Evolutionary conservation across 2,888 invertebrate genomes (phyloP).

Genomic region (Lampropteryx suffumata): DNA sequence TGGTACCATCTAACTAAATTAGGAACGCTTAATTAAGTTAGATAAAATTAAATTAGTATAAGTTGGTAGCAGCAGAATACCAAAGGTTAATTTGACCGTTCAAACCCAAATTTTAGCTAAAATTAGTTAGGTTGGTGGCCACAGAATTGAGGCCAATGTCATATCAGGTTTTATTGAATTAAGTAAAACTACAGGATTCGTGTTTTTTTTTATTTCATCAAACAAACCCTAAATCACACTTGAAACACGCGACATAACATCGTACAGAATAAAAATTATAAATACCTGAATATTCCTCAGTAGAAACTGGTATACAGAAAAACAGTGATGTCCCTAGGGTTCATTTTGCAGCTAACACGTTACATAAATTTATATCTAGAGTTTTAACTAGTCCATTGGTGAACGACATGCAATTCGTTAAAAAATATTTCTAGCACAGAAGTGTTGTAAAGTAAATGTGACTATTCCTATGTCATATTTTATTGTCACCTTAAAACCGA

Average conservation of each 20-base stretch:
- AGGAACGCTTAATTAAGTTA: too few relatives aligned
- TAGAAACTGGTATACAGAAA: slow-evolving; percentile 71
- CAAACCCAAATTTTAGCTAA: too few relatives aligned
- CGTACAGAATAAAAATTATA: slow-evolving; percentile 68
- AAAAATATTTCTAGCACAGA: slow-evolving; percentile 44
- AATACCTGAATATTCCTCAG: slow-evolving; percentile 80
- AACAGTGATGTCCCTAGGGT: slow-evolving; percentile 65
- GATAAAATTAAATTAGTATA: too few relatives aligned
- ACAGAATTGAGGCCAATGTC: too few relatives aligned
- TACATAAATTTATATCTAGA: slow-evolving; percentile 58
- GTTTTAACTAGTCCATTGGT: slow-evolving; percentile 52
- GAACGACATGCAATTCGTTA: slow-evolving; percentile 57
- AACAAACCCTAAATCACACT: slow-evolving; percentile 62
- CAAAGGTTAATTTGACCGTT: too few relatives aligned
- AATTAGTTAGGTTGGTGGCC: too few relatives aligned
- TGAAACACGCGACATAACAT: slow-evolving; percentile 59
- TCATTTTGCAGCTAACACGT: slow-evolving; percentile 61
- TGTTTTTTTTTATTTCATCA: slow-evolving; percentile 54
- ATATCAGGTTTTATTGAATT: too few relatives aligned
- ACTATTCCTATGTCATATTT: slow-evolving; percentile 62
- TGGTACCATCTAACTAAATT: too few relatives aligned
- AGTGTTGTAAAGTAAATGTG: slow-evolving; percentile 48
- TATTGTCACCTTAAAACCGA: slow-evolving; percentile 66
- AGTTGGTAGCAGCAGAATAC: too few relatives aligned
- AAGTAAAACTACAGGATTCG: not conserved